Conservation (phyloP, 1,140 invertebrate species). For the Bicyclus anynana region DNA sequence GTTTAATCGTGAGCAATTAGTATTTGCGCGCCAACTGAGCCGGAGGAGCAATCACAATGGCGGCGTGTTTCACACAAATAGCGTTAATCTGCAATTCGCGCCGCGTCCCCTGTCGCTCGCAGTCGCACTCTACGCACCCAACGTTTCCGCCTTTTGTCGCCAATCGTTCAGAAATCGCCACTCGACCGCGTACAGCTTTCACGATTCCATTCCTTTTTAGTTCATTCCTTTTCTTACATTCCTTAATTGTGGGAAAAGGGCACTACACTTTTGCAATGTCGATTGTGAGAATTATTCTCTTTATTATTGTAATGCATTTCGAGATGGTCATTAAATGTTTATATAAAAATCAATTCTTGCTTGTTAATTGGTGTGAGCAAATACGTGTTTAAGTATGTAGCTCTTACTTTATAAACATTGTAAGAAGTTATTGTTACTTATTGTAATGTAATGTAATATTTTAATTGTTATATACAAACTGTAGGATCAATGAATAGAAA, state of each 20-base stretch:
- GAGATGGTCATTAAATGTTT: conserved; percentile 40
- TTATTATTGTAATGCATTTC: conserved; percentile 32
- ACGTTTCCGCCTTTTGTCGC: conserved; percentile 49
- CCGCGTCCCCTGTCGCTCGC: conserved; percentile 52
- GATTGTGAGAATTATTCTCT: conserved; percentile 52
- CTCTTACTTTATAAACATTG: no score
- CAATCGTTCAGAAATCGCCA: conserved; percentile 50
- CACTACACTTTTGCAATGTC: conserved; percentile 52
- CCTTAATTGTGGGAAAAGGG: conserved; percentile 67
- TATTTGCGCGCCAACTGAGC: conserved; percentile 27
- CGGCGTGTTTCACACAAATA: conserved; percentile 62
- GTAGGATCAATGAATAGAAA: no score
- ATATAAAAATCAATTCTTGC: conserved; percentile 40
- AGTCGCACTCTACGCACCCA: conserved; percentile 49
- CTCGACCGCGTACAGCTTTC: conserved; percentile 42
- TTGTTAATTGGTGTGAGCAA: conserved; percentile 32
- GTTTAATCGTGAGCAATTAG: conserved; percentile 46
- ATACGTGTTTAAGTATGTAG: not conserved
- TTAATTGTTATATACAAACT: no score
- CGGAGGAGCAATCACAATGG: conserved; percentile 50
- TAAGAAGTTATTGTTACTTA: no score
- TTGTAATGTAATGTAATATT: no score
- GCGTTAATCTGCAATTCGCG: conserved; percentile 51
- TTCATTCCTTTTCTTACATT: conserved; percentile 44
- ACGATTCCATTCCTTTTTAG: conserved; percentile 2